A percentile compares a stretch with the other conserved stretches of the same genome.
Evolutionary conservation across 2,888 invertebrate genomes (phyloP).

Genomic region (Hartigia nigra): DNA sequence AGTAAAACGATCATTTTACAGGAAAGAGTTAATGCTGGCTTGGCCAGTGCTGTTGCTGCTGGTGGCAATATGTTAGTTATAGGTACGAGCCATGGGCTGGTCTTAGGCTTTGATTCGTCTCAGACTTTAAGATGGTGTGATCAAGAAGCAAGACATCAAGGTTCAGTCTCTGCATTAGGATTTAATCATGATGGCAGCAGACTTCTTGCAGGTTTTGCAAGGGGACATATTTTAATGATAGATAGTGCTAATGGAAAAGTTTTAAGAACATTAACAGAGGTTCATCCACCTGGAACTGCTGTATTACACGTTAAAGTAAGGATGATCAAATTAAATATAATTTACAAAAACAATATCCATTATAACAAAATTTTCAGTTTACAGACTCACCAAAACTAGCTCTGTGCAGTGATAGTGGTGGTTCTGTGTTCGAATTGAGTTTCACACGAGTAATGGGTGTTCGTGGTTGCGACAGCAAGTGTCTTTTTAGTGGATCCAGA

Average conservation of each 20-base stretch:
- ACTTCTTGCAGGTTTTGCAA: conserved; percentile 80
- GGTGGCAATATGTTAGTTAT: conserved; percentile 84
- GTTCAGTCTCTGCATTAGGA: conserved; percentile 84
- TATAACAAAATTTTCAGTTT: conserved; percentile 66
- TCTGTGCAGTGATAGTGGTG: conserved; percentile 90
- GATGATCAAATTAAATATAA: not conserved
- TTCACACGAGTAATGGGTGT: conserved; percentile 91
- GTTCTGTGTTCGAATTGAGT: conserved; percentile 94
- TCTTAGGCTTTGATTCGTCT: conserved; percentile 86
- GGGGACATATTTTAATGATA: conserved; percentile 92
- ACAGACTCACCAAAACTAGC: conserved; percentile 81
- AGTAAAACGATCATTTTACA: conserved; percentile 59
- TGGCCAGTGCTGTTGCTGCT: conserved; percentile 86
- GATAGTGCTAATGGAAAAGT: conserved; percentile 85
- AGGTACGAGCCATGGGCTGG: conserved; percentile 93
- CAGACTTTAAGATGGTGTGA: conserved; percentile 93
- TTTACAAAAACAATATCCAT: not conserved
- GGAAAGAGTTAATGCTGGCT: conserved; percentile 91
- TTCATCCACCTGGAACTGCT: conserved; percentile 85
- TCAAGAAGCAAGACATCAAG: conserved; percentile 77
- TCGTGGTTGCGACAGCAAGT: conserved; percentile 88
- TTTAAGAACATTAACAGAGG: conserved; percentile 79
- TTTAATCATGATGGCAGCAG: conserved; percentile 90
- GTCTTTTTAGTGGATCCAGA: conserved; percentile 95
- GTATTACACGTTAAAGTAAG: conserved; percentile 78